These are phyloP conservation scores for Periphyllus acericola DNA, from an alignment of 2,888 invertebrate genomes.

Conservation along the genomic window DNA sequence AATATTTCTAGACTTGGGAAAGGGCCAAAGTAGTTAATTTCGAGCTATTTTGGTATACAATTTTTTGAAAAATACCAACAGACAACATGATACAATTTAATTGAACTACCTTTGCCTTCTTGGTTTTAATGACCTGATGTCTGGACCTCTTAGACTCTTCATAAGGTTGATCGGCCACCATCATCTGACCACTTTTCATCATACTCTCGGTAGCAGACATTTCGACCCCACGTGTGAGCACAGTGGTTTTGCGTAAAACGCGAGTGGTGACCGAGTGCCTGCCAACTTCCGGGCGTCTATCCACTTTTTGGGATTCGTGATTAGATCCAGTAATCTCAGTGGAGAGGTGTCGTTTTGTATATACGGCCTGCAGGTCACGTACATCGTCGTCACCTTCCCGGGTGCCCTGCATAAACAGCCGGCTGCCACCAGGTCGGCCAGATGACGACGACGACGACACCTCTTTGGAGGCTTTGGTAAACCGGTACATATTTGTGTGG, in stretches of 20 bases:
- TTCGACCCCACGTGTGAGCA: conserved; percentile 86
- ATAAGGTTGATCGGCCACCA: conserved; percentile 66
- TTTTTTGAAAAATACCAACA: background rate
- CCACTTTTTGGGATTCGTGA: conserved; percentile 64
- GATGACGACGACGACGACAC: conserved; percentile 63
- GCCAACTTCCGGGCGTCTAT: conserved; percentile 68
- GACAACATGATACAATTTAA: background rate
- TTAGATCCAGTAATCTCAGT: conserved; percentile 80
- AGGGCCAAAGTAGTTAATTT: background rate
- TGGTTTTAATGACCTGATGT: conserved; percentile 72
- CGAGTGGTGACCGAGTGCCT: conserved; percentile 85
- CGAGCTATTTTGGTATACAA: background rate
- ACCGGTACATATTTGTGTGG: conserved; percentile 34
- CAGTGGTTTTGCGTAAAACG: conserved; percentile 88
- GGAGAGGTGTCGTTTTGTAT: conserved; percentile 83
- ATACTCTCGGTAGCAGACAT: conserved; percentile 78
- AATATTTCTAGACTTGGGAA: background rate
- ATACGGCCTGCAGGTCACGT: conserved; percentile 78
- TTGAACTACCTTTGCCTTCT: conserved; percentile 79
- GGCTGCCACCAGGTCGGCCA: conserved; percentile 65
- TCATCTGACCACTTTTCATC: conserved; percentile 71
- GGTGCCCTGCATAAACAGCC: conserved; percentile 81
- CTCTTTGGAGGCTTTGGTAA: conserved; percentile 57
- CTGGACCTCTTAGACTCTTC: conserved; percentile 71
- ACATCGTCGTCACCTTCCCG: conserved; percentile 68